Evolutionary conservation across 2,797 vertebrate genomes (phyloP), one percentile per base, ranked within the genome.

Genomic region (Sciaenops ocellatus): DNA sequence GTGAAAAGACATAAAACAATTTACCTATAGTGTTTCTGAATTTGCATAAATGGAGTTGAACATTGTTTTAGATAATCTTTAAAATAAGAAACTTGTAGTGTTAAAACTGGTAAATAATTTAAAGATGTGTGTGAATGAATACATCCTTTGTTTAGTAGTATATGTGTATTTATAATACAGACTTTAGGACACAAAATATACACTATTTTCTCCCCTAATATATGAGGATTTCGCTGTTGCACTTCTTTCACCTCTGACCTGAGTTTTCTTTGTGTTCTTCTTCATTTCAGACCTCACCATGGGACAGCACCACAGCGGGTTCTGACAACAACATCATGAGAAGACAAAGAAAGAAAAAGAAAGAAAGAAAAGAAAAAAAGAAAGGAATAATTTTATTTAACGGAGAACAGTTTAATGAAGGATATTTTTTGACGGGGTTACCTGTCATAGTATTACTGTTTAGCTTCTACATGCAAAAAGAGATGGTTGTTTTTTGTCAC

Each of bases 251-350:
- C 48, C 62, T 65, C 34, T 75, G 70, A 78, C 69, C 52, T 52
- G 8, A 57, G 22, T n/a, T 65, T 67, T 75, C 34, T 63, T 48
- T 69, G 13, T 78, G 41, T 65, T 55, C 38, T 34, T n/a, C 52
- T 72, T 80, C n/a, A 24, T 64, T 81, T 42, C 85, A 95, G 95
- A 93, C 90, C 94, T 92, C 94, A 94, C 78, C 94, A 95, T 12
- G 94, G 93, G 83, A 92, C 93, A 79, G 85, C 94, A 66, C 65
- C 94, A 91, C 95, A 94, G 75, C 92, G 94, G 83, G 93, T 92
- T 71, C 85, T 96, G 78, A 93, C 95, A 50, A 93, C 95, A 28
- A 91, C 93, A 26, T 90, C 94, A 88, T 95, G 93, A 94, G 86
- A 89, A 79, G 84, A 89, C 50, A 54, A 64, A 67, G 22, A 38